Base-by-base conservation (phyloP, 1,140 invertebrate species). In the Hylaeus anthracinus region DNA sequence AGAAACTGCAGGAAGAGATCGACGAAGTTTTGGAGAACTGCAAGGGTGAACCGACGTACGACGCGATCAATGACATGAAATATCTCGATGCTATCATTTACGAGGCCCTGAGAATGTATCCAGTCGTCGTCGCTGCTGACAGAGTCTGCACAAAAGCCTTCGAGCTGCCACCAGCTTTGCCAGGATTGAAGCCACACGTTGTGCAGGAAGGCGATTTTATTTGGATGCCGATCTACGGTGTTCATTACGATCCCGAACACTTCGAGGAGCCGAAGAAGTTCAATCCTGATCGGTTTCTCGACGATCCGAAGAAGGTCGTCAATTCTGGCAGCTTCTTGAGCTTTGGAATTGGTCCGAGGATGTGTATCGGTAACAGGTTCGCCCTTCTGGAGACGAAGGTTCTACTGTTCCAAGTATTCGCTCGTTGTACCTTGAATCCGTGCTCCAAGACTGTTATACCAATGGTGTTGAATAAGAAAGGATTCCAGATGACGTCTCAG, bases 251-350 rank as follows among this genome's bases (percentile, higher is more conserved):
- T 84, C 93, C 94, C 1, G 91, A 94, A 39, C 94, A 94, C 77
- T 97, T 94, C 91, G 94, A 95, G 1, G 92, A 96, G 43, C 96
- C 96, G 0, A 90, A 96, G 2, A 91, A 88, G n/a, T 96, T 95
- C 69, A 87, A 93, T 76, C 95, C 95, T 0, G 94, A 94, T 73
- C 86, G 95, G 73, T 95, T 95, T 64, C 77, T 90, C 14, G 91
- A 93, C 0, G 92, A 93, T 39, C 92, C 94, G 48, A 85, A 60
- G 12, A 26, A n/a, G 6, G 37, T 43, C 0, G 5, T 61, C 1
- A 60, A 75, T 12, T 12, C 51, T 2, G 58, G 41, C 0, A 70
- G 56, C 6, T 86, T 75, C 10, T 12, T 72, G 37, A 77, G 84
- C 0, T 87, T 87, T 4, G 84, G 86, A 5, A 6, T 84, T 5